These are phyloP conservation scores for Corydoras sp. DNA, from an alignment of 2,113 vertebrate genomes.

Conservation along the genomic window DNA sequence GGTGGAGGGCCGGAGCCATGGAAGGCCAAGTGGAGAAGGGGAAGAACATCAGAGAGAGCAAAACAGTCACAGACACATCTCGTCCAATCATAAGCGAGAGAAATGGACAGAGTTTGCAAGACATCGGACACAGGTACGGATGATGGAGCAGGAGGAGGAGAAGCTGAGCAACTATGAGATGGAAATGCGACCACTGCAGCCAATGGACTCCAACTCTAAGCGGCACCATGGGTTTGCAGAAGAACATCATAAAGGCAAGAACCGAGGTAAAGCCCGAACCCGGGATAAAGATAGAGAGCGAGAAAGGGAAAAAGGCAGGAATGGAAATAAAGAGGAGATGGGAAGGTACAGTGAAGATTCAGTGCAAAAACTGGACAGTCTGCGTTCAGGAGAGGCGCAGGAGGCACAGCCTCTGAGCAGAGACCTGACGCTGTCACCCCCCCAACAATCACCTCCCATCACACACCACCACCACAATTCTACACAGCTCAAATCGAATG, in stretches of 20 bases:
- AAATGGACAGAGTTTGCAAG: conserved; percentile 86
- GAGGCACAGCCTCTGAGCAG: conserved; percentile 83
- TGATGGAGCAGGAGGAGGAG: conserved; percentile 89
- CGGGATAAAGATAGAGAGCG: conserved; percentile 70
- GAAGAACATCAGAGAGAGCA: conserved; percentile 64
- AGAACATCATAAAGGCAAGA: conserved; percentile 60
- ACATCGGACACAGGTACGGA: conserved; percentile 70
- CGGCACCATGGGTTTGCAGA: conserved; percentile 64
- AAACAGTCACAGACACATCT: conserved; percentile 75
- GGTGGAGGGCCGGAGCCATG: conserved; percentile 60
- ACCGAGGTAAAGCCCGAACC: conserved; percentile 80
- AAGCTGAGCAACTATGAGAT: conserved; percentile 93
- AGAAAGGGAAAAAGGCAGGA: conserved; percentile 27
- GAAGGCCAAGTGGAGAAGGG: conserved; percentile 45
- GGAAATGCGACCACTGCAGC: conserved; percentile 92
- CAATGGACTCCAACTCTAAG: conserved; percentile 67
- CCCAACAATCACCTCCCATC: conserved; percentile 89
- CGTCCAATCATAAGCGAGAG: conserved; percentile 73
- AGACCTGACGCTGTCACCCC: conserved; percentile 89
- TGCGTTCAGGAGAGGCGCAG: conserved; percentile 73
- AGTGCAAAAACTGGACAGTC: conserved; percentile 80
- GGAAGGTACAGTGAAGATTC: conserved; percentile 47
- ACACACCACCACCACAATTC: conserved; percentile 74
- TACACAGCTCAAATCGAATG: conserved; percentile 77
- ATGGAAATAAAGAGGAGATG: conserved; percentile 18